These are phyloP conservation scores for Arnoldichthys spilopterus DNA, from an alignment of 2,797 vertebrate genomes.

Conservation along the genomic window DNA sequence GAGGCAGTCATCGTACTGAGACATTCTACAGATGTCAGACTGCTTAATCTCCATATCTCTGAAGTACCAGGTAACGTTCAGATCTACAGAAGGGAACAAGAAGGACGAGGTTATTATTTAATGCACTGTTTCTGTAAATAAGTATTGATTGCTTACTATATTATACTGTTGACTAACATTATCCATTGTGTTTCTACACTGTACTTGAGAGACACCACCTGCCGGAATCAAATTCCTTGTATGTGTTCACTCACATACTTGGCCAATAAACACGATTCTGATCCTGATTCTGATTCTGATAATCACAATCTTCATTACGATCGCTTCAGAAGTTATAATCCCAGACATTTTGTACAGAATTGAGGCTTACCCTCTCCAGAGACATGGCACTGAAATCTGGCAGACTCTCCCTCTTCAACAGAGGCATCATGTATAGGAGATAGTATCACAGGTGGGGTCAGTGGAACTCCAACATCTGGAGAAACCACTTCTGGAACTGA, in stretches of 20 bases:
- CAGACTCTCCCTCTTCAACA: constrained; percentile 83
- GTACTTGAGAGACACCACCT: too few species aligned
- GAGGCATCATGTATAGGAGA: constrained; percentile 79
- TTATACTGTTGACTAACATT: too few species aligned
- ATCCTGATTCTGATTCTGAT: not conserved
- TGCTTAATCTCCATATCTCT: constrained; percentile 88
- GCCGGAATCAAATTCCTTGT: too few species aligned
- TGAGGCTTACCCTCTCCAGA: constrained; percentile 88
- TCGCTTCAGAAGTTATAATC: too few species aligned
- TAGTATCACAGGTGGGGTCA: constrained; percentile 83
- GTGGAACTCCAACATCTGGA: constrained; percentile 79
- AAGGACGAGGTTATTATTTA: not conserved
- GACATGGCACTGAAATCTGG: constrained; percentile 86
- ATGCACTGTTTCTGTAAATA: too few species aligned
- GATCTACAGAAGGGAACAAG: constrained; percentile 76
- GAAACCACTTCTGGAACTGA: constrained; percentile 89
- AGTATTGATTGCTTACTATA: too few species aligned
- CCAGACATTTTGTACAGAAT: not conserved
- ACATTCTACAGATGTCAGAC: constrained; percentile 89
- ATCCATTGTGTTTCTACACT: too few species aligned
- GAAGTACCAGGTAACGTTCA: constrained; percentile 89
- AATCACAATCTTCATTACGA: too few species aligned
- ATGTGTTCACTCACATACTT: too few species aligned
- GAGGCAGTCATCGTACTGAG: constrained; percentile 89
- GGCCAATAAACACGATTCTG: too few species aligned